Evolutionary conservation across 2,888 invertebrate species (phyloP), one percentile per base, ranked within the genome.

Genomic region (Caenorhabditis sp.): DNA sequence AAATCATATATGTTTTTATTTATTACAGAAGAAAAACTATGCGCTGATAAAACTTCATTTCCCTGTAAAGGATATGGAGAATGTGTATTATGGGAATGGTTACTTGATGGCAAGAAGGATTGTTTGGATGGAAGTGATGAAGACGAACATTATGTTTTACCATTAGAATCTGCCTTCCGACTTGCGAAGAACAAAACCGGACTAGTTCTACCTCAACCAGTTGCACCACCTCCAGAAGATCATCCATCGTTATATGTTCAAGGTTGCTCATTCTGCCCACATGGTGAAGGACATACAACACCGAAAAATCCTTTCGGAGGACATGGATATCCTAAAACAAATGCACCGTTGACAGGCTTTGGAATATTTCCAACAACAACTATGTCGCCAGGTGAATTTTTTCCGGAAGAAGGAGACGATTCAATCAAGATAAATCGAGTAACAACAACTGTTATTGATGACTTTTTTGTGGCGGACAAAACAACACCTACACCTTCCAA

Each of bases 1-100:
- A 3, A 12, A 52, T 1, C 8, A 43, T 60, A 49, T 38, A 26
- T 26, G 14, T 50, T 76, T 84, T 43, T 17, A 12, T 57, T n/a
- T 23, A 3, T 56, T 56, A 3, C 72, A 86, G 85, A 85, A 70
- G 78, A 82, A 52, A 83, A 83, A 57, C 64, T 87, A 7, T 87
- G 87, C 52, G 64, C 70, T 1, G 76, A 83, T 26, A 70, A 80
- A 43, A 74, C 75, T 43, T 70, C 83, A 0, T 75, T 87, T 56
- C 82, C 84, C 1, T 87, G 87, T 59, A 82, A 83, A 59, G 87
- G 84, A 21, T 87, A 87, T 56, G 86, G 87, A 43, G 85, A 87
- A 66, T 87, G 87, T 63, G 83, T 87, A 20, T 57, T 82, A n/a
- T 77, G 78, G 70, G 77, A 78, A 52, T 86, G 84, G 85, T 77